phyloP scores from a whole-genome alignment of 2,888 invertebrate species.

The Eupithecia centaureata region DNA sequence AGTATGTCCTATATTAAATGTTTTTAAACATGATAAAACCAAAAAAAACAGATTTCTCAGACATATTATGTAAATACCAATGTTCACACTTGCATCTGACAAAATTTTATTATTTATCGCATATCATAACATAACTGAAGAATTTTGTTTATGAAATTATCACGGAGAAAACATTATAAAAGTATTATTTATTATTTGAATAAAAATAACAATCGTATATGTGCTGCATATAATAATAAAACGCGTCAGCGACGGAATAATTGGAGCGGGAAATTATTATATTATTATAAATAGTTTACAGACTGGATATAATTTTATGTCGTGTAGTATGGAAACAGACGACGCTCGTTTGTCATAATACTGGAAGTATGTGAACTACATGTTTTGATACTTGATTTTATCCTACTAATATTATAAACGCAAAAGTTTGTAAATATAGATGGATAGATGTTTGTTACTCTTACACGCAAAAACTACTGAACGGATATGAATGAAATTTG shows the following conservation, averaged over 20 bases:
- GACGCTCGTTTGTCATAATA: constrained; percentile 77
- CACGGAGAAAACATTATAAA: constrained; percentile 64
- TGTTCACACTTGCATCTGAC: constrained; percentile 59
- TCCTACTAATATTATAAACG: too few relatives aligned
- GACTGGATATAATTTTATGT: constrained; percentile 76
- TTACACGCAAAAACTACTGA: too few relatives aligned
- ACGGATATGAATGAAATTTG: too few relatives aligned
- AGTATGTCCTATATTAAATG: background rate
- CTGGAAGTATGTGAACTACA: constrained; percentile 43
- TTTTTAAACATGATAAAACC: background rate
- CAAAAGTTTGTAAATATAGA: too few relatives aligned
- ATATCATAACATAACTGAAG: constrained; percentile 51
- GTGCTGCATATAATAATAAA: constrained; percentile 66
- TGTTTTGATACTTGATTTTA: constrained; percentile 64
- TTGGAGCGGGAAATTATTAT: constrained; percentile 81
- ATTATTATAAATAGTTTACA: constrained; percentile 82
- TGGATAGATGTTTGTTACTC: too few relatives aligned
- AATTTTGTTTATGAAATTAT: constrained; percentile 69
- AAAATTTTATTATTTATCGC: constrained; percentile 62
- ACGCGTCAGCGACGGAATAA: constrained; percentile 79
- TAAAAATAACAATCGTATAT: constrained; percentile 77
- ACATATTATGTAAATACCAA: constrained; percentile 56
- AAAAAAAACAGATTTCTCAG: background rate
- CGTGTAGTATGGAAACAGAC: constrained; percentile 71
- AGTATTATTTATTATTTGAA: constrained; percentile 64